These are phyloP conservation scores for Synodontis membranacea DNA, from an alignment of 2,113 vertebrate species.

Conservation along the genomic window DNA sequence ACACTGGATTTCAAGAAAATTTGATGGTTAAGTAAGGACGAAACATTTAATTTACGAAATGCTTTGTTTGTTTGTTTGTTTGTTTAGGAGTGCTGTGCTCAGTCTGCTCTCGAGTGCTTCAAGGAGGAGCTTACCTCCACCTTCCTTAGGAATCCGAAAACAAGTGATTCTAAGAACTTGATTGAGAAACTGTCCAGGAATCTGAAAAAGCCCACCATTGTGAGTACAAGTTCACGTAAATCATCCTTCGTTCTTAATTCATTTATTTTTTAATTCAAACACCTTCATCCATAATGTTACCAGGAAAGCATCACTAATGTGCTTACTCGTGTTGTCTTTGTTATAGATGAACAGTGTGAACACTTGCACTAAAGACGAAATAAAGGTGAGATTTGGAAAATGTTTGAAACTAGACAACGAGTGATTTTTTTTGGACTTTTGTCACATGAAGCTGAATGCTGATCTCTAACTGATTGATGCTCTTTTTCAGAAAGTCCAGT, in stretches of 20 bases:
- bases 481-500: slow-evolving; percentile 56
- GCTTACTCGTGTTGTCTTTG: slow-evolving; percentile 27
- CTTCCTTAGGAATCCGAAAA: rapidly evolving
- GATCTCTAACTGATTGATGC: neutral
- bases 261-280: too few species aligned
- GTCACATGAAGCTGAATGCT: neutral
- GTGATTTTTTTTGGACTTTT: neutral
- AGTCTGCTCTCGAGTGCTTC: slow-evolving; percentile 64
- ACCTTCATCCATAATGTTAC: neutral
- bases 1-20: neutral
- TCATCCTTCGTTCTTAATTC: neutral
- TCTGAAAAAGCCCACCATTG: neutral
- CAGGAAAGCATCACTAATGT: slow-evolving; percentile 24
- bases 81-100: slow-evolving; percentile 63
- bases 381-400: slow-evolving; percentile 39
- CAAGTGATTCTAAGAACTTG: too few species aligned
- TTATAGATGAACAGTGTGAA: slow-evolving; percentile 50
- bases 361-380: neutral
- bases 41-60: neutral
- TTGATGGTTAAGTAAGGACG: neutral
- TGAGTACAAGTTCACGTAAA: slow-evolving; percentile 54
- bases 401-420: neutral
- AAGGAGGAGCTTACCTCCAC: neutral
- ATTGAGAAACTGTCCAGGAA: slow-evolving; percentile 49
- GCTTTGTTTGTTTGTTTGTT: slow-evolving; percentile 10